Base-by-base conservation (phyloP, 2,113 vertebrate genomes). In the Uria lomvia region DNA sequence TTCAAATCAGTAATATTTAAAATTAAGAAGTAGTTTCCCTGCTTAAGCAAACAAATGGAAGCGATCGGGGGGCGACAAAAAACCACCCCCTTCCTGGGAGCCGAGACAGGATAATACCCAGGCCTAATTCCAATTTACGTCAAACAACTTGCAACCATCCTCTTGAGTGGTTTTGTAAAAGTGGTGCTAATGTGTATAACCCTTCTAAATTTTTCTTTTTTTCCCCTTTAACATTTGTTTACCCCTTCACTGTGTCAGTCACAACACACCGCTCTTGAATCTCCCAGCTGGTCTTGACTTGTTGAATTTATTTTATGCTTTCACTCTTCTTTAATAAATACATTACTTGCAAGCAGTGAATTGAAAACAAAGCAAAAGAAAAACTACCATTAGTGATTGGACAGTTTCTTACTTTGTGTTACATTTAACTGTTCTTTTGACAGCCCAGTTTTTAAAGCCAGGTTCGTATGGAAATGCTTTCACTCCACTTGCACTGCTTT, bases 391-490 rank as follows among this genome's bases (percentile, higher is more conserved):
- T 99, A 98, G 98, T 98, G 98, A 98, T 98, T 99, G 99, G 99
- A 99, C 98, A 98, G 98, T 99, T 99, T 99, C 99, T 99, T 99
- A 99, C 99, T 99, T 99, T 99, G 99, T 99, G 99, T 99, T 99
- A 99, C 99, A 99, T 99, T 99, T 99, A 99, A 99, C 99, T 99
- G 99, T 99, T 99, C 99, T 99, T 99, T 99, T 99, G 99, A 99
- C 99, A 99, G 99, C 99, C 99, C 99, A 99, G 99, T 99, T 99
- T 99, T 99, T 99, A 99, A 99, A 99, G 99, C 99, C 99, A 99
- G 99, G 99, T 99, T 99, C 99, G 99, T 99, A 99, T 99, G 99
- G 99, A 99, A 99, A 99, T 99, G 99, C 99, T 99, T 99, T 99
- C 99, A 99, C 99, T 99, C 99, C 99, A 99, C 99, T 99, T 99